Conservation (phyloP, 2,888 invertebrate genomes). For the Trichogramma evanescens region DNA sequence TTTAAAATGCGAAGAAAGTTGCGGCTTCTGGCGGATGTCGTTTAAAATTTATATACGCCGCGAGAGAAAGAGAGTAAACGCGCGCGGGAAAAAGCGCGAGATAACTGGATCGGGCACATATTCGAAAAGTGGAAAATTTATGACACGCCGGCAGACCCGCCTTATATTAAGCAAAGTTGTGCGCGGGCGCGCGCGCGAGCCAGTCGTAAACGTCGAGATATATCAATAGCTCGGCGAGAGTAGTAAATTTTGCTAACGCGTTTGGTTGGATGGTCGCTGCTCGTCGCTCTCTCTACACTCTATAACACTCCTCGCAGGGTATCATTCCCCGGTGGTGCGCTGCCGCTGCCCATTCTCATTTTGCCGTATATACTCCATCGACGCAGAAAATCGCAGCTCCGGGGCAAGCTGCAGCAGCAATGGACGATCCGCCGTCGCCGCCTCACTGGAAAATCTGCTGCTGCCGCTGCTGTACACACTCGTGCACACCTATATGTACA, state of each 20-base stretch:
- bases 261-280: conserved; percentile 5
- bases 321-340: too few relatives aligned
- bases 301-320: too few relatives aligned
- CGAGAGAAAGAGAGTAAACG: too few relatives aligned
- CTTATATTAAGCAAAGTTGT: conserved; percentile 39
- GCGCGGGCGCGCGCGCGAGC: conserved; percentile 21
- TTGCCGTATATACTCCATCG: conserved; percentile 1
- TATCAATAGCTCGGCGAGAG: conserved; percentile 37
- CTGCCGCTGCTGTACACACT: conserved; percentile 5
- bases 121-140: conserved; percentile 35
- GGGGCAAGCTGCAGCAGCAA: not conserved
- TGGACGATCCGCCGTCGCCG: conserved; percentile 3
- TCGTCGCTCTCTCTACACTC: not conserved
- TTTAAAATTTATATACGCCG: too few relatives aligned
- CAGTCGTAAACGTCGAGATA: conserved; percentile 44
- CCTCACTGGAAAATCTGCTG: not conserved
- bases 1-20: too few relatives aligned
- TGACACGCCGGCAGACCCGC: conserved; percentile 29
- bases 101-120: conserved; percentile 25
- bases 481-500: not conserved
- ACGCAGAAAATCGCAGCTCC: conserved; percentile 14
- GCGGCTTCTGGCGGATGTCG: too few relatives aligned
- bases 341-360: not conserved
- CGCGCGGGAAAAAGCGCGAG: conserved; percentile 10
- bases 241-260: conserved; percentile 29